Conservation (phyloP, 2,888 invertebrate genomes). For the Scelioninae gen. 2 region DNA sequence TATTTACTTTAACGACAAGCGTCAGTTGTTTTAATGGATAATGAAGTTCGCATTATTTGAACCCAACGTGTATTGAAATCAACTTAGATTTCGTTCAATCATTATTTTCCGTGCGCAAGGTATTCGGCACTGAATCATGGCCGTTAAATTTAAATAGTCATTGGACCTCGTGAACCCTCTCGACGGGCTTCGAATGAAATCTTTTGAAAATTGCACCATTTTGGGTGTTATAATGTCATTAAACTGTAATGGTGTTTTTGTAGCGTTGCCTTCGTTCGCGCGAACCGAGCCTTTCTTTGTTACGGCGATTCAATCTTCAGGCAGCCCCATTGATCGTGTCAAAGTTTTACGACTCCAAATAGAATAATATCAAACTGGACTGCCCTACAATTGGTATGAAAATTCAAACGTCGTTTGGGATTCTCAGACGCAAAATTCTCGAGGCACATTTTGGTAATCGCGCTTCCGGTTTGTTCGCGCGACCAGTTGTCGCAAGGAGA, state of each 20-base stretch:
- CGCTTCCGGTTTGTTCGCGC: conserved; percentile 29
- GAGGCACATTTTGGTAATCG: conserved; percentile 16
- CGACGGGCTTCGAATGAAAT: conserved; percentile 16
- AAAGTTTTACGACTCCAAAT: neutral
- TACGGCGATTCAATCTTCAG: neutral
- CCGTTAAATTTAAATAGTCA: conserved; percentile 9
- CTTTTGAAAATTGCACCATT: conserved; percentile 14
- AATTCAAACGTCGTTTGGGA: neutral
- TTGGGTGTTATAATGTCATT: conserved; percentile 11
- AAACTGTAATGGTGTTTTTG: conserved; percentile 4
- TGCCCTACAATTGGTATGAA: neutral
- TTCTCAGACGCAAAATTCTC: neutral
- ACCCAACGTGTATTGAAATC: too few species aligned
- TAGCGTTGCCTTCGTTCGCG: neutral
- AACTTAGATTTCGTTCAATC: too few species aligned
- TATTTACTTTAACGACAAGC: too few species aligned
- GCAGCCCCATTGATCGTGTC: neutral
- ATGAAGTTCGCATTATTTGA: too few species aligned
- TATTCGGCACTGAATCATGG: conserved; percentile 16
- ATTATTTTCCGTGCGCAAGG: too few species aligned
- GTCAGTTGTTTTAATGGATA: too few species aligned
- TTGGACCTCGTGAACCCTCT: conserved; percentile 18
- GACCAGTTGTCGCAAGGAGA: conserved; percentile 41
- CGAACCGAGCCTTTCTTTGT: conserved; percentile 1
- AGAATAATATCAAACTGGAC: neutral